These are phyloP conservation scores for Portunus trituberculatus DNA, from an alignment of 1,140 invertebrate species.

Conservation along the genomic window DNA sequence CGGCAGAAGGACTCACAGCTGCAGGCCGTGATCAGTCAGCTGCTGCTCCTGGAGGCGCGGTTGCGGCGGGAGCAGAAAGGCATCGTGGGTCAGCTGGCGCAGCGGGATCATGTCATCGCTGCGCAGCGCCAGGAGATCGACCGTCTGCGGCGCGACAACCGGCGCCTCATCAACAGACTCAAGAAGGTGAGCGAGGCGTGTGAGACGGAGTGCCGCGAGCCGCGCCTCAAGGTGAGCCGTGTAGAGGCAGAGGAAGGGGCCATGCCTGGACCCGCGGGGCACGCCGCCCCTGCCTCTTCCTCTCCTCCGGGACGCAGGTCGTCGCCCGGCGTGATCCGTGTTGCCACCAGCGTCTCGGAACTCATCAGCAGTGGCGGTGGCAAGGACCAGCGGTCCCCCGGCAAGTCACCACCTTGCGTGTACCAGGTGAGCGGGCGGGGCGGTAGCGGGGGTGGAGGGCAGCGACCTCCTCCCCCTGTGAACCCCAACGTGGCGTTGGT, in stretches of 20 bases:
- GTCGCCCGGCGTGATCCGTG: slow-evolving; percentile 69
- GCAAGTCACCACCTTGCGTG: not conserved
- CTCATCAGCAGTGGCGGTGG: slow-evolving; percentile 64
- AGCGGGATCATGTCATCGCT: slow-evolving; percentile 89
- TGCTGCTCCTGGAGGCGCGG: slow-evolving; percentile 90
- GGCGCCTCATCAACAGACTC: slow-evolving; percentile 74
- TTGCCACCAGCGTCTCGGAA: slow-evolving; percentile 64
- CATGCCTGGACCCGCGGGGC: slow-evolving; percentile 25
- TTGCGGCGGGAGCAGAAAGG: slow-evolving; percentile 92
- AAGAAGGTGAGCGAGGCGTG: slow-evolving; percentile 74
- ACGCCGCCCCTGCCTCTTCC: not conserved
- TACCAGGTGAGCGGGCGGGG: slow-evolving; percentile 51
- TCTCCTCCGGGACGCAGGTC: slow-evolving; percentile 63
- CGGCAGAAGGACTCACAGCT: slow-evolving; percentile 88
- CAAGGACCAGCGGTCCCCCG: not conserved
- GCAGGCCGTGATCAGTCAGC: slow-evolving; percentile 88
- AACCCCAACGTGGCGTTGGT: slow-evolving; percentile 75
- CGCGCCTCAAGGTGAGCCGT: slow-evolving; percentile 67
- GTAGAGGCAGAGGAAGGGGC: slow-evolving; percentile 59
- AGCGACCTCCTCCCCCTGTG: slow-evolving; percentile 49
- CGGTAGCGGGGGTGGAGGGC: slow-evolving; percentile 28
- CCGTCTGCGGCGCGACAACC: slow-evolving; percentile 81
- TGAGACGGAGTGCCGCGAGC: slow-evolving; percentile 49
- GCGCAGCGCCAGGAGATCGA: slow-evolving; percentile 90
- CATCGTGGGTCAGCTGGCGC: slow-evolving; percentile 87